phyloP scores from a whole-genome alignment of 2,888 invertebrate genomes.

The Eristalinus sepulchralis region DNA sequence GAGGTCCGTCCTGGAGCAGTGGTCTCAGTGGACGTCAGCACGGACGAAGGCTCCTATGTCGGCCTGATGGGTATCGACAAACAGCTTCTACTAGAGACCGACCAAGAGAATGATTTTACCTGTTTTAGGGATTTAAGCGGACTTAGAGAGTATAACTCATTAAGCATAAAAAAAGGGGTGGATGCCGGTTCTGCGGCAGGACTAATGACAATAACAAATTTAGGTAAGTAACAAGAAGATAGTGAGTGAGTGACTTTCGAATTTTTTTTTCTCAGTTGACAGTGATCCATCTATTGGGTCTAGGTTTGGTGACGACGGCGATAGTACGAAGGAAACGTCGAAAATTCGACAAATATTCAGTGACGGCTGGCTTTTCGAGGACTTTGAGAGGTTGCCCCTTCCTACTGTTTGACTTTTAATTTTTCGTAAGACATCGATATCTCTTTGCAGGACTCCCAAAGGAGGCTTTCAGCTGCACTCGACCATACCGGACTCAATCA shows the following conservation, averaged over 20 bases:
- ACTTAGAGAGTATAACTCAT: conserved; percentile 22
- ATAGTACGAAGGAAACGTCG: background rate
- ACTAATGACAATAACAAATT: conserved; percentile 77
- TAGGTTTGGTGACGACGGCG: background rate
- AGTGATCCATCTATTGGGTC: background rate
- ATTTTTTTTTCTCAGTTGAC: background rate
- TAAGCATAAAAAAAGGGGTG: conserved; percentile 81
- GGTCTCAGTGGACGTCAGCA: conserved; percentile 88
- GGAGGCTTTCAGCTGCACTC: conserved; percentile 81
- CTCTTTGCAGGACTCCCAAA: background rate
- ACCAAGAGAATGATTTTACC: conserved; percentile 82
- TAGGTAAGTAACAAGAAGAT: background rate
- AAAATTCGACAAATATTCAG: conserved; percentile 84
- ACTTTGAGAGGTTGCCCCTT: conserved; percentile 73
- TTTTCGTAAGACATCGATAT: background rate
- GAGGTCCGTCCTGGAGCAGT: conserved; percentile 87
- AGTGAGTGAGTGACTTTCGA: background rate
- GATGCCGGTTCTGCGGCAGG: conserved; percentile 50
- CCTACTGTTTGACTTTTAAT: background rate
- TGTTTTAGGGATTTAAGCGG: conserved; percentile 13
- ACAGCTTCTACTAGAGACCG: conserved; percentile 85
- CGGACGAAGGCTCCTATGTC: conserved; percentile 90
- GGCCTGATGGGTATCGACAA: conserved; percentile 92
- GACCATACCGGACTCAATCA: conserved; percentile 88
- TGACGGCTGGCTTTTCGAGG: conserved; percentile 87